phyloP scores from a whole-genome alignment of 2,113 vertebrate species.

The Mesitornis unicolor region DNA sequence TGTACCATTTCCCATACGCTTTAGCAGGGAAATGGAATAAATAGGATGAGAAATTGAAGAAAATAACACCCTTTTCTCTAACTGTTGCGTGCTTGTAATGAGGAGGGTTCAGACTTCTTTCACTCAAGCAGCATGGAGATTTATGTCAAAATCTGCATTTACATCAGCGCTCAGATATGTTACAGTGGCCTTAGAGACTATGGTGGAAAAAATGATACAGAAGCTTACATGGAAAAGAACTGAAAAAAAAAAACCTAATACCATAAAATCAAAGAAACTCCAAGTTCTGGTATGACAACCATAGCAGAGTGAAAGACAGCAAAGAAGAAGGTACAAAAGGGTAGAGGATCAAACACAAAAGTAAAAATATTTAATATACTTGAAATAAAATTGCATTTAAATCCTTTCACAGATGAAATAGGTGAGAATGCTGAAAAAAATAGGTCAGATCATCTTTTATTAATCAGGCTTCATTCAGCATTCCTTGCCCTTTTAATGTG shows the following conservation, averaged over 20 bases:
- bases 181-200: neutral
- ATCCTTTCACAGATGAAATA: neutral
- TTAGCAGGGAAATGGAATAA: neutral
- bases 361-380: neutral
- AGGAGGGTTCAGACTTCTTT: neutral
- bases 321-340: neutral
- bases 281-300: neutral
- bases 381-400: neutral
- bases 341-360: neutral
- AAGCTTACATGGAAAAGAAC: neutral
- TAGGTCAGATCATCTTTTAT: neutral
- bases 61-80: neutral
- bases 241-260: neutral
- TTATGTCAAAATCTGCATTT: neutral
- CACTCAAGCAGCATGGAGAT: neutral
- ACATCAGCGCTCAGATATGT: neutral
- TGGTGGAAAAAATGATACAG: neutral
- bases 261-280: neutral
- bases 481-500: neutral
- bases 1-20: neutral
- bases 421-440: neutral
- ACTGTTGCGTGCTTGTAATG: neutral
- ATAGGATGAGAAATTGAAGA: neutral
- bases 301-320: neutral
- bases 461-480: conserved; percentile 17